Evolutionary conservation across 2,113 vertebrate species (phyloP), one percentile per base, ranked within the genome.

Genomic region (Noctilio leporinus): DNA sequence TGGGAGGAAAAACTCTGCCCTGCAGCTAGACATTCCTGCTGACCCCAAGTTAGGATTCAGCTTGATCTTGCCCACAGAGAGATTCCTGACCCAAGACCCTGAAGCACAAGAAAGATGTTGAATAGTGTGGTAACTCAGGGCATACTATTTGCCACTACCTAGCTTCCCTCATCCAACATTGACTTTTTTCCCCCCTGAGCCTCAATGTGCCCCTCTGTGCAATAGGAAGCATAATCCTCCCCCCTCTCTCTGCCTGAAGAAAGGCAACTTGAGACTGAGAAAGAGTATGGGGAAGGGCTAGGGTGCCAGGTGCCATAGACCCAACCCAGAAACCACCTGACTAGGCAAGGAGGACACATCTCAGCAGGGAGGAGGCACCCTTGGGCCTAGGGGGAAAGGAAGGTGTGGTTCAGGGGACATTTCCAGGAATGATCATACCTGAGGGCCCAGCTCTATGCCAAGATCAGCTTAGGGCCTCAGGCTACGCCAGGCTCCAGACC

Each of bases 221-320:
- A 64, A 72, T 0, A 6, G 43, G 92, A 89, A 30, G 53, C 14
- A 2, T 0, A 0, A 0, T n/a, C 33, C 43, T 15, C 0, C 0
- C 10, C 0, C 59, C 0, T 10, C 1, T 6, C 0, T 14, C 28
- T 12, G 0, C 0, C 28, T 17, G 35, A 24, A 12, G 38, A 53
- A 65, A 65, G 33, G 38, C 19, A 6, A 33, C 22, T 16, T 17
- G 69, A 69, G 57, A n/a, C 51, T 40, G n/a, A 26, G 65, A 35
- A 40, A 15, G 17, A 20, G 4, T 16, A 19, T 40, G 51, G 49
- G 53, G 86, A 72, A 51, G 43, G 22, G 17, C 81, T n/a, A 35
- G 64, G 76, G 72, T 43, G n/a, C 26, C 73, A 80, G 45, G 55
- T 53, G 55, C 55, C 38, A 47, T 2, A 59, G 69, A 89, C 16